A percentile compares a stretch with the other conserved stretches of the same genome.
Evolutionary conservation across 2,113 vertebrate species (phyloP).

Genomic region (Laticauda colubrina): DNA sequence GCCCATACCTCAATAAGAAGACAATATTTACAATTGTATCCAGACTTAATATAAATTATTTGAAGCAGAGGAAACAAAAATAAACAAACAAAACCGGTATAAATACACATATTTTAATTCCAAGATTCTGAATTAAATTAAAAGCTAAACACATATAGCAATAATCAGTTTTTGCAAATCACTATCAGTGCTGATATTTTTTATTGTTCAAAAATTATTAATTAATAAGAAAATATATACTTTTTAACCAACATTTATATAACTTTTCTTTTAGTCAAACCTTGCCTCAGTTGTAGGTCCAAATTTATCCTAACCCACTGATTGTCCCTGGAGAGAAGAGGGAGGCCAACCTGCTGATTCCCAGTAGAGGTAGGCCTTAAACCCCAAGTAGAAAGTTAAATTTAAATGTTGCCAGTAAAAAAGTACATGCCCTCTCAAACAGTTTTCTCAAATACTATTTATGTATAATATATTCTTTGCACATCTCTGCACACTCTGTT

Average conservation of each 20-base stretch:
- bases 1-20: background rate
- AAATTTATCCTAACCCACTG: background rate
- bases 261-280: background rate
- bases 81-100: background rate
- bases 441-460: background rate
- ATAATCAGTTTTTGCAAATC: background rate
- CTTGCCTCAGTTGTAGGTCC: background rate
- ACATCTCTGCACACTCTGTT: background rate
- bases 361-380: background rate
- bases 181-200: background rate
- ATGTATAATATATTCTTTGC: background rate
- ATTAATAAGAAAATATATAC: background rate
- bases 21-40: background rate
- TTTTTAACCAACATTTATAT: background rate
- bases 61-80: background rate
- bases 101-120: background rate
- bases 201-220: background rate
- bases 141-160: background rate
- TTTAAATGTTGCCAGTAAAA: background rate
- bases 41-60: background rate
- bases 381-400: background rate
- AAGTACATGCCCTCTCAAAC: background rate
- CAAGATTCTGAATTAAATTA: background rate
- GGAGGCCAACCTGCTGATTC: background rate
- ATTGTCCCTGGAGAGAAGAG: background rate